A percentile compares a stretch with the other conserved stretches of the same genome.
Conservation (phyloP, 2,113 vertebrate species). For the Narcine bancroftii region DNA sequence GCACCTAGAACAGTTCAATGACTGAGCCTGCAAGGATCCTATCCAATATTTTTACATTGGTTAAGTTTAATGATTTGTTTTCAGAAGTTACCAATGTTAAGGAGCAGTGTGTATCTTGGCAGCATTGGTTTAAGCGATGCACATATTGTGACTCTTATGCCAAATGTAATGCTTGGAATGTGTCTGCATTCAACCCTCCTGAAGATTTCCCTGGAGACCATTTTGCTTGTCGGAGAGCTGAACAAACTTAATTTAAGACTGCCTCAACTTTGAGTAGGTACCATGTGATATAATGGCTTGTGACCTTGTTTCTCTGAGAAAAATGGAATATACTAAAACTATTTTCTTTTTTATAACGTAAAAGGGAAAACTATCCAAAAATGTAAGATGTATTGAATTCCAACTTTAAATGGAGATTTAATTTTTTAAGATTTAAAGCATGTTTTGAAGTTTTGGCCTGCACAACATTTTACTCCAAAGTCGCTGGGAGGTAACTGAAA, state of each 20-base stretch:
- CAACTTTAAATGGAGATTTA: background rate
- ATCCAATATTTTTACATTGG: background rate
- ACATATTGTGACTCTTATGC: background rate
- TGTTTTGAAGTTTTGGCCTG: background rate
- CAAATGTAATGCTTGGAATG: background rate
- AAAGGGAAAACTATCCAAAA: background rate
- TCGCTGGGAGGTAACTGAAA: background rate
- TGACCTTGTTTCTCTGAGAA: background rate
- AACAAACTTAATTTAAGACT: background rate
- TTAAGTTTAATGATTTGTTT: background rate
- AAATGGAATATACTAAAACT: background rate
- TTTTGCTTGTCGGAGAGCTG: background rate
- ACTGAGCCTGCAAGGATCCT: background rate
- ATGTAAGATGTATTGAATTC: background rate
- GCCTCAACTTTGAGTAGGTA: background rate
- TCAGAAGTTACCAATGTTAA: conserved; percentile 3
- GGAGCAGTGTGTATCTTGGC: background rate
- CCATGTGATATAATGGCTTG: background rate
- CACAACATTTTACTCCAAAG: background rate
- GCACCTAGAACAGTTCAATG: conserved; percentile 12
- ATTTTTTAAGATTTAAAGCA: background rate
- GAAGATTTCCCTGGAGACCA: background rate
- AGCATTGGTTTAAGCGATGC: background rate
- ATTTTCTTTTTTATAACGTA: background rate
- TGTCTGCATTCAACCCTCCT: background rate